Conservation (phyloP, 2,113 vertebrate species). For the Campylomormyrus numenius region DNA sequence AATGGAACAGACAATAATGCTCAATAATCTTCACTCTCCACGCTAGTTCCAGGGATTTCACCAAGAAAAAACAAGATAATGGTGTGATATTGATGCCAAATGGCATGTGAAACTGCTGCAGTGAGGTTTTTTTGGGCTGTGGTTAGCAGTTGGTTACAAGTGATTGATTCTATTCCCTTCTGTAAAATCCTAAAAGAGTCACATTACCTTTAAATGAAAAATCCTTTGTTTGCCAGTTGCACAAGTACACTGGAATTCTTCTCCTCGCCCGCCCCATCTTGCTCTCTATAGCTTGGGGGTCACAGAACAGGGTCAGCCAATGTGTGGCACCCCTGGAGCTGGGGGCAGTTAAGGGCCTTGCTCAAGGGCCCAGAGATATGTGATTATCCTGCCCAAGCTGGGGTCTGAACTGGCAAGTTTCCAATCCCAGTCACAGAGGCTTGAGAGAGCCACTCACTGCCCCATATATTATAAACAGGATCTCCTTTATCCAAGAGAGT, state of each 20-base stretch:
- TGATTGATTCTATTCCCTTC: background rate
- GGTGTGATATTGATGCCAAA: background rate
- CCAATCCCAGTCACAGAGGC: background rate
- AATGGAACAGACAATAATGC: slow-evolving; percentile 17
- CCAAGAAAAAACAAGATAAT: slow-evolving; percentile 3
- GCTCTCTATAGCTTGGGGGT: background rate
- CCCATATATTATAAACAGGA: background rate
- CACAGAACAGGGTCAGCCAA: background rate
- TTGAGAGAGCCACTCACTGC: background rate
- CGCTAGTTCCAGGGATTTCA: background rate
- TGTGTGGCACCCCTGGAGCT: background rate
- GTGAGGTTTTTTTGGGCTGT: background rate
- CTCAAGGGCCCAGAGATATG: background rate
- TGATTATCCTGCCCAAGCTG: background rate
- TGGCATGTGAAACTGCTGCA: background rate
- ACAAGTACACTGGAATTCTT: background rate
- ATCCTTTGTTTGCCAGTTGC: background rate
- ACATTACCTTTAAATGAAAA: background rate
- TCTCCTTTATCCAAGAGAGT: background rate
- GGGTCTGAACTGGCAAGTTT: background rate
- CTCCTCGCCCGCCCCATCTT: background rate
- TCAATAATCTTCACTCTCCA: background rate
- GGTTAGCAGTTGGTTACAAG: background rate
- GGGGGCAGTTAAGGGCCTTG: background rate
- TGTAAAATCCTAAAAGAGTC: background rate